Conservation (phyloP, 1,140 invertebrate species). For the Drosophila pseudoobscura region DNA sequence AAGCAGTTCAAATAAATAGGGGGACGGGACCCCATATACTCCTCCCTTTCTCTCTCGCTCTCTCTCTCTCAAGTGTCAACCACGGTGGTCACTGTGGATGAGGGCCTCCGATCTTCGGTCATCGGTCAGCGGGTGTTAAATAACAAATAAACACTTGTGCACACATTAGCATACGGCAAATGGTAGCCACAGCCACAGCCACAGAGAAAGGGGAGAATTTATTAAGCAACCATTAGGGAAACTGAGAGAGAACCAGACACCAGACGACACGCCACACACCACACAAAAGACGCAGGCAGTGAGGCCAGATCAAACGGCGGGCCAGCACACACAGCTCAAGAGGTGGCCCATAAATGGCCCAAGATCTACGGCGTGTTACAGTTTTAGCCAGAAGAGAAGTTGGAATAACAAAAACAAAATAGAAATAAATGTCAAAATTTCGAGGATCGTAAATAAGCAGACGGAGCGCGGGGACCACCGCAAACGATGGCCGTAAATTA, state of each 20-base stretch:
- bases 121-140: slow-evolving; percentile 70
- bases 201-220: slow-evolving; percentile 39
- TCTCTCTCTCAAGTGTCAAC: slow-evolving; percentile 30
- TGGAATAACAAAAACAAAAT: slow-evolving; percentile 12
- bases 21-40: slow-evolving; percentile 7
- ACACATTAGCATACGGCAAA: slow-evolving; percentile 67
- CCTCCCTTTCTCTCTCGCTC: background rate
- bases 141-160: slow-evolving; percentile 81
- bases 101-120: slow-evolving; percentile 16
- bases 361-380: slow-evolving; percentile 28
- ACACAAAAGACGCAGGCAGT: slow-evolving; percentile 28
- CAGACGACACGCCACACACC: background rate
- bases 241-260: slow-evolving; percentile 3
- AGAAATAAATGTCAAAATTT: slow-evolving; percentile 73
- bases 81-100: slow-evolving; percentile 61
- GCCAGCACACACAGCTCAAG: slow-evolving; percentile 2
- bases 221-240: slow-evolving; percentile 54
- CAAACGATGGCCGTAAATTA: slow-evolving; percentile 57
- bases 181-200: slow-evolving; percentile 5
- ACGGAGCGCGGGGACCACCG: slow-evolving; percentile 26
- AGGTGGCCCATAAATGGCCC: slow-evolving; percentile 11
- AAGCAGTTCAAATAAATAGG: slow-evolving; percentile 24
- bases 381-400: slow-evolving; percentile 15
- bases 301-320: slow-evolving; percentile 32
- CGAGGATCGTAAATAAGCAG: slow-evolving; percentile 65